Conservation (phyloP, 2,113 vertebrate species). For the Emydocephalus ijimae region DNA sequence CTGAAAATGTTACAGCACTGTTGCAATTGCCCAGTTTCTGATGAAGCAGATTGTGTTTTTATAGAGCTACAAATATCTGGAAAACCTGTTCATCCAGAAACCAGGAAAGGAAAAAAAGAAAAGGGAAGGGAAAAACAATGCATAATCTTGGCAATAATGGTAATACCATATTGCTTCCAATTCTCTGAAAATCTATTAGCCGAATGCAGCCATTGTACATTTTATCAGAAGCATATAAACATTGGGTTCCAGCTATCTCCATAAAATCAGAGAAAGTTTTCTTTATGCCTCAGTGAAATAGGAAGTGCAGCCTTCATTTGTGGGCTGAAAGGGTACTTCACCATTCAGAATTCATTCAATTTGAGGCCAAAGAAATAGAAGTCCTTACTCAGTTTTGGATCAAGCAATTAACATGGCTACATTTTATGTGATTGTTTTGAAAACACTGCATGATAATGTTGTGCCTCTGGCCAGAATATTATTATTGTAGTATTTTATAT, state of each 20-base stretch:
- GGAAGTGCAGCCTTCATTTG: conserved; percentile 5
- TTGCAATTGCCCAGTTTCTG: neutral
- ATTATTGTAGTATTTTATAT: neutral
- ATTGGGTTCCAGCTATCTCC: neutral
- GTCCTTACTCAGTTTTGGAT: conserved; percentile 32
- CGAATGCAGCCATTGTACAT: neutral
- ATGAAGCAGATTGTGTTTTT: neutral
- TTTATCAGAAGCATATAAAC: neutral
- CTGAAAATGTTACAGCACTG: neutral
- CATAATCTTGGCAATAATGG: neutral
- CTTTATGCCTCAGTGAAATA: neutral
- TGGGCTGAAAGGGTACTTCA: conserved; percentile 20
- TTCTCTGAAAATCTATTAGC: neutral
- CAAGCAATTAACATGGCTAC: conserved; percentile 23
- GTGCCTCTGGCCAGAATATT: neutral
- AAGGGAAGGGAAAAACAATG: neutral
- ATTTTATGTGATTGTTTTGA: conserved; percentile 13
- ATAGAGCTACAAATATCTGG: neutral
- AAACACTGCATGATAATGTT: conserved; percentile 17
- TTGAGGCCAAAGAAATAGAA: conserved; percentile 24
- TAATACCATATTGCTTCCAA: neutral
- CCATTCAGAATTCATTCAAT: conserved; percentile 33
- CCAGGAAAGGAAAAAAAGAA: neutral
- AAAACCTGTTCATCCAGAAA: neutral
- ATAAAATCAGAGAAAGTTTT: neutral